Percentiles rank a stretch among this genome's conserved stretches.
Conservation (phyloP, 2,888 invertebrate genomes). For the Emesis furor region DNA sequence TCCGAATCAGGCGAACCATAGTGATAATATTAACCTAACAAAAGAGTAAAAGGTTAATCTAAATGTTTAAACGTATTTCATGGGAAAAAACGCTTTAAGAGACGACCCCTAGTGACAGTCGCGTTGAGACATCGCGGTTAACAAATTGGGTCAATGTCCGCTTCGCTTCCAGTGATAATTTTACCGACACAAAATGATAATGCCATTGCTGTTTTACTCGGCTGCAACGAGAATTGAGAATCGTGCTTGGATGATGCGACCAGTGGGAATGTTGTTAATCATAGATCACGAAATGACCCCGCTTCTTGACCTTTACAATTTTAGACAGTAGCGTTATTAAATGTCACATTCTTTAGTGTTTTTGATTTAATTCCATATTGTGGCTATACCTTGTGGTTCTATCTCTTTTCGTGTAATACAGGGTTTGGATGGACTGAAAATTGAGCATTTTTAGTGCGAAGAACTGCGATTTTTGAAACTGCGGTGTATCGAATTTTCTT, state of each 20-base stretch:
- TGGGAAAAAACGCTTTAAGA: too few species aligned
- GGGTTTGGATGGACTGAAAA: too few species aligned
- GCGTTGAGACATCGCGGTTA: conserved; percentile 7
- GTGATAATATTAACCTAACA: too few species aligned
- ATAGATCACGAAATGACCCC: conserved; percentile 81
- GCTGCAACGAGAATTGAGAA: conserved; percentile 79
- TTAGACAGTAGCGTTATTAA: conserved; percentile 17
- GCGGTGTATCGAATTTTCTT: too few species aligned
- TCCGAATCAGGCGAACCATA: too few species aligned
- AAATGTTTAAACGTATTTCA: too few species aligned
- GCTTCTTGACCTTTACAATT: conserved; percentile 25
- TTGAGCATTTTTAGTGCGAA: too few species aligned
- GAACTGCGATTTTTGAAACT: too few species aligned
- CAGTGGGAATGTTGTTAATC: conserved; percentile 81
- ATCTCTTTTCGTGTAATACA: too few species aligned
- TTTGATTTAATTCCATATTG: not conserved
- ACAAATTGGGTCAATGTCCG: conserved; percentile 80
- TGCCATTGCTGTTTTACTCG: conserved; percentile 81
- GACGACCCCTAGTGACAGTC: conserved; percentile 3
- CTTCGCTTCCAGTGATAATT: conserved; percentile 82
- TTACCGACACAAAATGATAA: conserved; percentile 82
- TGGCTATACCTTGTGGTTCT: too few species aligned
- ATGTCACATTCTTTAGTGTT: not conserved
- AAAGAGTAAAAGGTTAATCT: not conserved
- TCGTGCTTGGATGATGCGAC: conserved; percentile 79